Evolutionary conservation across 2,888 invertebrate genomes (phyloP), one percentile per base, ranked within the genome.

Genomic region (Latheticus oryzae): DNA sequence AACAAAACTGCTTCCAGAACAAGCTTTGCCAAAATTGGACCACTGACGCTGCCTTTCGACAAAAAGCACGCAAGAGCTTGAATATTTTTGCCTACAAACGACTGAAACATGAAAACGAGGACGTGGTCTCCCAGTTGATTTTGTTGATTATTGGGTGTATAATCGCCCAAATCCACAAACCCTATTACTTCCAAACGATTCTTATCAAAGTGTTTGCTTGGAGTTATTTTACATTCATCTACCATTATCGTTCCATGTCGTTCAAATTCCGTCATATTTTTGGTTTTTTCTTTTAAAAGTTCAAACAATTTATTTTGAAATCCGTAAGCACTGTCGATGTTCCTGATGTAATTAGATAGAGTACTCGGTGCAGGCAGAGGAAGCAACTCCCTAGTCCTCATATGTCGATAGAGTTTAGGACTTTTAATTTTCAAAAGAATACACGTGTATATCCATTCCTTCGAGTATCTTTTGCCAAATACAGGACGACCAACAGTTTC

Each of bases 21-120:
- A 1, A 73, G 12, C 9, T 65, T 47, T 13, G 65, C 61, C 5
- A 71, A 42, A 1, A 63, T 30, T 9, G 13, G 45, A 16, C 66
- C 59, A 3, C 55, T 38, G 2, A 63, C 63, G 15, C 57, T 56
- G 5, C 63, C 60, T 42, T 62, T 68, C 16, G 61, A 66, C 1
- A 71, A 24, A 35, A 71, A 71, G n/a, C 60, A 57, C 1, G 45
- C 71, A 11, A 72, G 30, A 2, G 57, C 51, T 53, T 72, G 71
- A 0, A 70, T 30, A 12, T 13, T 37, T 9, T 33, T 16, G 7
- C 33, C 48, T 56, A 63, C 66, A 72, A 15, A 65, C 5, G 68
- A 66, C 43, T 66, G 63, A 45, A 63, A 68, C 63, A 66, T 66
- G 1, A 71, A 59, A 0, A 70, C 70, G 3, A 71, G 15, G 1